phyloP scores from a whole-genome alignment of 2,888 invertebrate genomes.

The Minunthozetes semirufus region DNA sequence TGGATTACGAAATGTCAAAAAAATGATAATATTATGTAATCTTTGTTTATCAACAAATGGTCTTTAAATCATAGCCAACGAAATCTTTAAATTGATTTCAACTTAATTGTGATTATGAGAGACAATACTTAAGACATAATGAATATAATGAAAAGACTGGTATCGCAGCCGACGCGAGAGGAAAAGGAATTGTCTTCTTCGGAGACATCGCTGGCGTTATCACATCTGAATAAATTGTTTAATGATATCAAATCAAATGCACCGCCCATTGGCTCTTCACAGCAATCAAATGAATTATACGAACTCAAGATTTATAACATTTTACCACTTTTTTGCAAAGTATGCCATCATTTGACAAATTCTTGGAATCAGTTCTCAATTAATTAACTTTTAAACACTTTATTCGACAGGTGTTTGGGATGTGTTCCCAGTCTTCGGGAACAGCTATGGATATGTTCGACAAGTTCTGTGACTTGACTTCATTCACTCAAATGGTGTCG shows the following conservation, averaged over 20 bases:
- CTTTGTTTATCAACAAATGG: conserved; percentile 8
- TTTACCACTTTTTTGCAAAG: conserved; percentile 96
- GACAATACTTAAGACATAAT: not conserved
- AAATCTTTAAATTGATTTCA: not conserved
- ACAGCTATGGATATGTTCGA: conserved; percentile 58
- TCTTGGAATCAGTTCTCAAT: not conserved
- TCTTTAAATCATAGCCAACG: not conserved
- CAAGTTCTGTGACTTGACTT: conserved; percentile 91
- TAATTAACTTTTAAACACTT: not conserved
- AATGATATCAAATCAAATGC: conserved; percentile 45
- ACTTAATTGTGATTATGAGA: not conserved
- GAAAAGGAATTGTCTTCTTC: not conserved
- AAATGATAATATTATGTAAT: conserved; percentile 10
- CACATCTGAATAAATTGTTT: conserved; percentile 89
- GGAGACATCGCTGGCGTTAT: conserved; percentile 34
- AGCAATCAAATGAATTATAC: conserved; percentile 60
- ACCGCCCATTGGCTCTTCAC: conserved; percentile 25
- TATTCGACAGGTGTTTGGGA: conserved; percentile 29
- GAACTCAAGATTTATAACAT: conserved; percentile 94
- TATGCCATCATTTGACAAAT: conserved; percentile 46
- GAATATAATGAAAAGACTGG: conserved; percentile 24
- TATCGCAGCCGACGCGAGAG: not conserved
- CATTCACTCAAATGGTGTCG: conserved; percentile 90
- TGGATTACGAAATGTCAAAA: not conserved
- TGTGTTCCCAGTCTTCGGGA: not conserved